Conservation (phyloP, 2,113 vertebrate species). For the Anoura caudifer region DNA sequence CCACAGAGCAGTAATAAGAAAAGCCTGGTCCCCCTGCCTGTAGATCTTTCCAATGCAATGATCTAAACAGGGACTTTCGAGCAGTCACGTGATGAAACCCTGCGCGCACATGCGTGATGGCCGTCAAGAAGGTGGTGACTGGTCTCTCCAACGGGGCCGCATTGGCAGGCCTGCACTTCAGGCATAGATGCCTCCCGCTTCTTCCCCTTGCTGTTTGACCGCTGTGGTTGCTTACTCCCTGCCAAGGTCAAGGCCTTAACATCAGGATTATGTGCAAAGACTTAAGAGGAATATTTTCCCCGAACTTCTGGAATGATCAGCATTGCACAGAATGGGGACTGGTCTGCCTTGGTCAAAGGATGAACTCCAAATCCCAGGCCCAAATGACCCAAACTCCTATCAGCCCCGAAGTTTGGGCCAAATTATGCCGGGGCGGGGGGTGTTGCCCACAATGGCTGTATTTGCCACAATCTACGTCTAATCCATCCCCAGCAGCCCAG, state of each 20-base stretch:
- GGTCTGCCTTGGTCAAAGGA: conserved; percentile 40
- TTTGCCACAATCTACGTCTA: neutral
- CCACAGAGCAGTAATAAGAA: neutral
- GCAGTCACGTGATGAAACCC: neutral
- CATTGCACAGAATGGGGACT: neutral
- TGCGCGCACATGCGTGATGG: accelerated
- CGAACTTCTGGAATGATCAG: conserved; percentile 59
- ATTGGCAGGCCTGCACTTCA: conserved; percentile 49
- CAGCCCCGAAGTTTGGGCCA: neutral
- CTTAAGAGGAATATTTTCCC: conserved; percentile 35
- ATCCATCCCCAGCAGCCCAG: neutral
- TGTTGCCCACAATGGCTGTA: neutral
- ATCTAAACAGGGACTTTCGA: neutral
- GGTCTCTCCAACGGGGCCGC: conserved; percentile 40
- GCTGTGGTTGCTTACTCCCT: neutral
- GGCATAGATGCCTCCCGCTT: neutral
- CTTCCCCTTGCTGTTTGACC: conserved; percentile 46
- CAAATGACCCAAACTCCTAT: conserved; percentile 9
- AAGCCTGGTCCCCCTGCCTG: no score
- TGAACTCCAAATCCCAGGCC: conserved; percentile 40
- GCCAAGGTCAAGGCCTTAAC: conserved; percentile 74
- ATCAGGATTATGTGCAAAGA: conserved; percentile 76
- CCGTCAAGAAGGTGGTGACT: neutral
- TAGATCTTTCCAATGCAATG: neutral
- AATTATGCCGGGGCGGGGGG: neutral